Percentiles rank a stretch among this genome's conserved stretches.
These are phyloP conservation scores for Scomber japonicus DNA, from an alignment of 2,113 vertebrate species.

Conservation along the genomic window DNA sequence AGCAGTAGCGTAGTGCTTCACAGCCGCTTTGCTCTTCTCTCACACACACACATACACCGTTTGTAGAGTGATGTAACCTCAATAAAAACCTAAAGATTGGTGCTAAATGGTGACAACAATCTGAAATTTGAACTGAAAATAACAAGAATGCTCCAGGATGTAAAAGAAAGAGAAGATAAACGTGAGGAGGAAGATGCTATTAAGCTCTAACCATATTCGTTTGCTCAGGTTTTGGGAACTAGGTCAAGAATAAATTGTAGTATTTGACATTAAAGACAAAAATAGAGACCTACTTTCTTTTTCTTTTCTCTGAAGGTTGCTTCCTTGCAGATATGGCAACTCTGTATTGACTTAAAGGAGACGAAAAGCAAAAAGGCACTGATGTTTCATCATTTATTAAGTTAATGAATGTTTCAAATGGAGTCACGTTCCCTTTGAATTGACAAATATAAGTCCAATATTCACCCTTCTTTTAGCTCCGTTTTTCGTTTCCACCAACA, in stretches of 20 bases:
- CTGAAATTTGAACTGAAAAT: neutral
- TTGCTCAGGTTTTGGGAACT: conserved; percentile 16
- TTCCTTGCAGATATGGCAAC: too few species aligned
- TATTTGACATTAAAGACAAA: conserved; percentile 12
- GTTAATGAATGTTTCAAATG: too few species aligned
- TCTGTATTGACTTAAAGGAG: too few species aligned
- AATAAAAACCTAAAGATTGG: neutral
- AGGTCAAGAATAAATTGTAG: conserved; percentile 29
- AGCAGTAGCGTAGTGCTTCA: conserved; percentile 84
- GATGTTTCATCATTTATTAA: too few species aligned
- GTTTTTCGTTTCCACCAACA: too few species aligned
- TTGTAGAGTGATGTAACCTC: conserved; percentile 46
- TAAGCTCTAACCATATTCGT: neutral
- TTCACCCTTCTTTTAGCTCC: too few species aligned
- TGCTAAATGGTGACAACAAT: neutral
- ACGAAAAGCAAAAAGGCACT: too few species aligned
- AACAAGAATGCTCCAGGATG: neutral
- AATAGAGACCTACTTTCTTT: neutral
- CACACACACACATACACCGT: conserved; percentile 2
- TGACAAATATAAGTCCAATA: too few species aligned
- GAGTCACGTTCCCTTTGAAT: too few species aligned
- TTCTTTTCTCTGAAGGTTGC: too few species aligned
- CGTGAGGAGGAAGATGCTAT: accelerated
- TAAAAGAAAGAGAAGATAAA: neutral
- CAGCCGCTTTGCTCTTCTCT: conserved; percentile 59